phyloP scores from a whole-genome alignment of 2,888 invertebrate genomes.

The Melanostoma mellinum region DNA sequence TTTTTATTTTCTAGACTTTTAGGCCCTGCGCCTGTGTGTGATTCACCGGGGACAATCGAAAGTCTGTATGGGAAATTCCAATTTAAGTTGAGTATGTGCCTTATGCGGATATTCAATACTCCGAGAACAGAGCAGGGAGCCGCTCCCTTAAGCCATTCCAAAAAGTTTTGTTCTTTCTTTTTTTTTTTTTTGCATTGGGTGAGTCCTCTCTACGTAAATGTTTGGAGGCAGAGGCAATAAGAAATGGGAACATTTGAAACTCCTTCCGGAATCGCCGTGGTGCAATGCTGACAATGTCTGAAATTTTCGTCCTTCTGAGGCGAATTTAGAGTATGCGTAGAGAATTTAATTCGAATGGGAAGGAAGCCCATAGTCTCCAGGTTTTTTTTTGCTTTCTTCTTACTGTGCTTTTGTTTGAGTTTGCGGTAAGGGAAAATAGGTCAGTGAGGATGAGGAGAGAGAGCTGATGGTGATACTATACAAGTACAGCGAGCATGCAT shows the following conservation, averaged over 20 bases:
- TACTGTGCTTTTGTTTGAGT: conserved; percentile 20
- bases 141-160: conserved; percentile 11
- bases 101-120: conserved; percentile 49
- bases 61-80: conserved; percentile 39
- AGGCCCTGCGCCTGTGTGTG: neutral
- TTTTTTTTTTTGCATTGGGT: conserved; percentile 25
- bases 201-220: conserved; percentile 9
- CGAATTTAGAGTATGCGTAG: conserved; percentile 48
- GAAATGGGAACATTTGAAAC: conserved; percentile 48
- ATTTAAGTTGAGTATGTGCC: conserved; percentile 29
- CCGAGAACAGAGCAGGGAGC: neutral
- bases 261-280: conserved; percentile 25
- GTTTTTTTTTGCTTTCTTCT: conserved; percentile 27
- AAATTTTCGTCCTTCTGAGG: conserved; percentile 40
- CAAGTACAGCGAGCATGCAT: conserved; percentile 4
- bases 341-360: conserved; percentile 44
- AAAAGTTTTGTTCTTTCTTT: neutral
- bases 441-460: conserved; percentile 47
- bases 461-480: conserved; percentile 16
- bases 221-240: conserved; percentile 8
- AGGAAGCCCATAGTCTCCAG: conserved; percentile 20
- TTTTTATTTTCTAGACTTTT: conserved; percentile 6
- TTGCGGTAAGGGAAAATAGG: conserved; percentile 43
- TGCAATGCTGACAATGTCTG: conserved; percentile 54
- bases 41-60: conserved; percentile 18